Evolutionary conservation across 2,797 vertebrate genomes (phyloP).

Genomic region (Diplodus puntazzo): DNA sequence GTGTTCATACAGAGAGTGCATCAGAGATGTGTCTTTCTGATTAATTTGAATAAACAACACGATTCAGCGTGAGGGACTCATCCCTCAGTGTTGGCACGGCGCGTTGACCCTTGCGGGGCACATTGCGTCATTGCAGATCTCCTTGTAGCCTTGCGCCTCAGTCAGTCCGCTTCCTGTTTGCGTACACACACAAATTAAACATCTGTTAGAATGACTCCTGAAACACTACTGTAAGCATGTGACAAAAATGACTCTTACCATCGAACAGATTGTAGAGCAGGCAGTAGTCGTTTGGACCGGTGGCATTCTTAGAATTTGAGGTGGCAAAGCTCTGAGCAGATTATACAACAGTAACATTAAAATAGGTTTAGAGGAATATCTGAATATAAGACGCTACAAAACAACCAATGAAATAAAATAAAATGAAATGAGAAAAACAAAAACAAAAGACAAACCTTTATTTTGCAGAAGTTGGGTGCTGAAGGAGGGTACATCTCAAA

Average conservation of each 20-base stretch:
- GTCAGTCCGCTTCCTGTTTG: not conserved
- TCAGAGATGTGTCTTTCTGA: too few relatives aligned
- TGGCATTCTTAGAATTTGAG: not conserved
- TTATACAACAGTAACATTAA: too few relatives aligned
- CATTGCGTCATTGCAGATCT: not conserved
- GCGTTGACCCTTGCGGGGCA: not conserved
- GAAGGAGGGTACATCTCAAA: not conserved
- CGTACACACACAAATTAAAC: too few relatives aligned
- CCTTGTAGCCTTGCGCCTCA: not conserved
- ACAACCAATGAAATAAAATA: too few relatives aligned
- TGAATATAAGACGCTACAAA: too few relatives aligned
- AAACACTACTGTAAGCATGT: not conserved
- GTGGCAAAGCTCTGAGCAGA: not conserved
- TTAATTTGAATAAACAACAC: too few relatives aligned
- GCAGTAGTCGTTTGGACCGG: constrained; percentile 39
- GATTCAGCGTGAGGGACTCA: too few relatives aligned
- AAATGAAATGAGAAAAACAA: not conserved
- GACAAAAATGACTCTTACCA: not conserved
- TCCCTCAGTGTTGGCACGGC: not conserved
- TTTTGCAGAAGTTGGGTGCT: not conserved
- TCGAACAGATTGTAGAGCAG: constrained; percentile 33
- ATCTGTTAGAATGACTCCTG: too few relatives aligned
- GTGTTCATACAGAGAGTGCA: too few relatives aligned
- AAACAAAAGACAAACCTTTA: not conserved
- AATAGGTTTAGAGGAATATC: too few relatives aligned